These are phyloP conservation scores for Anthonomus grandis DNA, from an alignment of 1,140 invertebrate species.

Conservation along the genomic window DNA sequence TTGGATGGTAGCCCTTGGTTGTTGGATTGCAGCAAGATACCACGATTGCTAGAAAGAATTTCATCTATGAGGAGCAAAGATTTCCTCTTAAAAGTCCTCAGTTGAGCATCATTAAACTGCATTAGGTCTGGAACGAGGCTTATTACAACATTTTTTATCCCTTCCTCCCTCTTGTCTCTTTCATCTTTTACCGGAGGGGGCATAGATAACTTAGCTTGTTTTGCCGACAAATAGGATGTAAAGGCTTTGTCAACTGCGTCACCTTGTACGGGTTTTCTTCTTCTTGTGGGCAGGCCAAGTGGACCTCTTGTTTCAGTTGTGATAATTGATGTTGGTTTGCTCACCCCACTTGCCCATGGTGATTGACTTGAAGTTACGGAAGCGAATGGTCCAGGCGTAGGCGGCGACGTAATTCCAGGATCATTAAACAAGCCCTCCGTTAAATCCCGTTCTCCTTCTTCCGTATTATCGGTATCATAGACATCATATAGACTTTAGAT, in stretches of 20 bases:
- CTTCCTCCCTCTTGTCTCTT: slow-evolving; percentile 4
- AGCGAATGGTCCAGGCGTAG: not conserved
- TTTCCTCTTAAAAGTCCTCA: not conserved
- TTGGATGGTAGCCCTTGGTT: no score
- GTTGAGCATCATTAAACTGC: not conserved
- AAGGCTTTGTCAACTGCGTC: not conserved
- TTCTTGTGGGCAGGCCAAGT: slow-evolving; percentile 1
- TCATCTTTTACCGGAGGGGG: not conserved
- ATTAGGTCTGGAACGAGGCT: not conserved
- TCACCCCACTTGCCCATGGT: no score
- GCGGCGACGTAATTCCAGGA: no score
- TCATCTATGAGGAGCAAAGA: not conserved
- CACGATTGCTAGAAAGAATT: no score
- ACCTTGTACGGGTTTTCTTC: not conserved
- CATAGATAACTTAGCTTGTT: not conserved
- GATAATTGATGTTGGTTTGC: not conserved
- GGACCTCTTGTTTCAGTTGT: slow-evolving; percentile 6
- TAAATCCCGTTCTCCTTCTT: not conserved
- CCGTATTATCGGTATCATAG: not conserved
- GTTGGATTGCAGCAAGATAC: not conserved
- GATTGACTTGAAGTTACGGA: not conserved
- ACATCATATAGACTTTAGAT: slow-evolving; percentile 9
- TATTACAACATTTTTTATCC: not conserved
- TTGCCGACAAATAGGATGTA: slow-evolving; percentile 1
- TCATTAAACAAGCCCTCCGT: no score